These are phyloP conservation scores for Zapus hudsonius DNA, from an alignment of 2,113 vertebrate species.

Conservation along the genomic window DNA sequence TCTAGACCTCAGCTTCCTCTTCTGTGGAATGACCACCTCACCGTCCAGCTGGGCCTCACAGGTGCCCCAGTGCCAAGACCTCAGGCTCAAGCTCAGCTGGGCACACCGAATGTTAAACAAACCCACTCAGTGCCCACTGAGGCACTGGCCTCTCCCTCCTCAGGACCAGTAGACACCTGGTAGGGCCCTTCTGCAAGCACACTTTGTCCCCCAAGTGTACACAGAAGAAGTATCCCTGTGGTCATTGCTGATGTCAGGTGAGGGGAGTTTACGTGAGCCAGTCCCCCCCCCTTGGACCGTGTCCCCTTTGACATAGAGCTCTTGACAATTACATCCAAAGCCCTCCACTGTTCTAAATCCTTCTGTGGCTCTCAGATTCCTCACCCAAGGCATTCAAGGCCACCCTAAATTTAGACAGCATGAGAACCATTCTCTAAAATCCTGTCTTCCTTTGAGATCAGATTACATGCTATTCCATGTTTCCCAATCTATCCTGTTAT, in stretches of 20 bases:
- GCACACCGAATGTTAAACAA: background rate
- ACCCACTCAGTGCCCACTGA: background rate
- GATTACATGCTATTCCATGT: background rate
- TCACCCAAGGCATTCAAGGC: background rate
- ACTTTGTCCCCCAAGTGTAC: background rate
- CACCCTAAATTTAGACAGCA: too few relatives aligned
- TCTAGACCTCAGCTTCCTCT: background rate
- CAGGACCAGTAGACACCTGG: background rate
- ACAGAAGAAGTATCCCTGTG: rapidly evolving
- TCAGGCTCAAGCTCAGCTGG: background rate
- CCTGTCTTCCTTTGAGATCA: background rate
- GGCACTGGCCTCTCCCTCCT: background rate
- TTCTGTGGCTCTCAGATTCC: background rate
- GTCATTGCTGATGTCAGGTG: background rate
- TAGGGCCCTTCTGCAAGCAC: background rate
- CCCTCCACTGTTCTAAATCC: background rate
- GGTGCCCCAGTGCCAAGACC: background rate
- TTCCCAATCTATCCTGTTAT: background rate
- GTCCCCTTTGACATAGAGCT: background rate
- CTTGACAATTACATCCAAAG: background rate
- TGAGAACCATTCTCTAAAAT: background rate
- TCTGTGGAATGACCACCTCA: background rate
- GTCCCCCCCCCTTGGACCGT: background rate
- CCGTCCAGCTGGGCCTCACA: background rate
- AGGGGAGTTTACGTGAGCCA: background rate